phyloP scores from a whole-genome alignment of 2,797 vertebrate genomes.

The Otolemur crassicaudatus region DNA sequence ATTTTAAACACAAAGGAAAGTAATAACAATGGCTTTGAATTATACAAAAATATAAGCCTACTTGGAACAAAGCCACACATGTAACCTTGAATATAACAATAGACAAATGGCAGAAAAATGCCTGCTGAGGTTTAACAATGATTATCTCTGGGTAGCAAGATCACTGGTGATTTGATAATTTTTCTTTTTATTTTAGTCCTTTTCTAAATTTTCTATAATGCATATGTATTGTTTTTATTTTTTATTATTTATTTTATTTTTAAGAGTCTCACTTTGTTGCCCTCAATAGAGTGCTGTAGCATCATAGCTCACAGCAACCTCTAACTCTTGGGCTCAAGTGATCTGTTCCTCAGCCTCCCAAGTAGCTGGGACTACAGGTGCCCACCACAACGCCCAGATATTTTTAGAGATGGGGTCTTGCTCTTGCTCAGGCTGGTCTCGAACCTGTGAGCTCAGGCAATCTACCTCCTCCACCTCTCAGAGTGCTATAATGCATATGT shows the following conservation, averaged over 20 bases:
- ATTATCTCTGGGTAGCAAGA: background rate
- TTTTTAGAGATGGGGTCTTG: too few relatives aligned
- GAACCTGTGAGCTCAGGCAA: too few relatives aligned
- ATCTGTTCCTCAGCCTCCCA: too few relatives aligned
- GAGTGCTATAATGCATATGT: background rate
- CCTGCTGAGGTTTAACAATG: background rate
- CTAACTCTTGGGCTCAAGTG: too few relatives aligned
- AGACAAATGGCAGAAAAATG: background rate
- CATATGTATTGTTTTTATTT: background rate
- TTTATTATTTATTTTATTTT: too few relatives aligned
- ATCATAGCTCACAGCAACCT: too few relatives aligned
- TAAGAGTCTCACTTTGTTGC: too few relatives aligned
- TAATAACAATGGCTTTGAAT: background rate
- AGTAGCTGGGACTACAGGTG: too few relatives aligned
- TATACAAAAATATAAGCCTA: background rate
- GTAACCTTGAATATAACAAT: background rate
- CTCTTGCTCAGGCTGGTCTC: too few relatives aligned
- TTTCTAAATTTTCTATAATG: background rate
- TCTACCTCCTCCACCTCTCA: too few relatives aligned
- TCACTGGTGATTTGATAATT: background rate
- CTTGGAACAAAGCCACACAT: background rate
- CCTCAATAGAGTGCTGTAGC: too few relatives aligned
- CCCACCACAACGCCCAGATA: too few relatives aligned
- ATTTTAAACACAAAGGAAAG: conserved; percentile 35
- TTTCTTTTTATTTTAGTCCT: conserved; percentile 13